Base-by-base conservation (phyloP, 2,888 invertebrate genomes). In the Diabrotica balteata region DNA sequence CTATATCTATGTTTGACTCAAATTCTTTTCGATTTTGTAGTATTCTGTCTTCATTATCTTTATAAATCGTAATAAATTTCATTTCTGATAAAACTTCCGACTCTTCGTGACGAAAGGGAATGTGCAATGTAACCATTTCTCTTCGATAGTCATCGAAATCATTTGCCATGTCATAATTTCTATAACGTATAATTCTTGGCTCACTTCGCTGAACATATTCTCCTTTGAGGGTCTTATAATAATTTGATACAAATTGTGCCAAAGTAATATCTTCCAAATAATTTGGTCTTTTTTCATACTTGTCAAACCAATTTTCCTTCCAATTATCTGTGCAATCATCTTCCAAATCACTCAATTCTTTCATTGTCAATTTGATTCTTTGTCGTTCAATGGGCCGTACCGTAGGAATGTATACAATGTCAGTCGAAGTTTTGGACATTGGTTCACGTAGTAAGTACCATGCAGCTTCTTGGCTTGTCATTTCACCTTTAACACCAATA, bases 391-490 rank as follows among this genome's bases (percentile, higher is more conserved):
- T 59, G 0, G 84, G 84, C 81, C 80, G 82, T 17, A 80, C 70
- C 45, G 82, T 83, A 47, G 81, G 78, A 6, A 83, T 84, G 73
- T 79, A 81, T 55, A 77, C 77, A 63, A 82, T 66, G 53, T 71
- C 66, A 52, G 66, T 54, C 7, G 80, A 81, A 64, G 77, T 60
- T 72, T 81, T 75, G 11, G 80, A 80, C 84, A 85, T 85, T 8
- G 83, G 82, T 68, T 83, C 76, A 45, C 84, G 74, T 55, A 86
- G 68, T 3, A 85, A 68, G 78, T 80, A 85, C 84, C 84, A 85
- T 63, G 84, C 47, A 47, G 47, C 47, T 47, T 47, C 10, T 47
- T 47, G 47, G 6, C 47, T 47, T 10, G 47, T 47, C 6, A 47
- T 47, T 10, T 47, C 10, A 4, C 3, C 6, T 8, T 47, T 8